Evolutionary conservation across 2,888 invertebrate species (phyloP).

Genomic region (Mesorhabditis spiculigera): DNA sequence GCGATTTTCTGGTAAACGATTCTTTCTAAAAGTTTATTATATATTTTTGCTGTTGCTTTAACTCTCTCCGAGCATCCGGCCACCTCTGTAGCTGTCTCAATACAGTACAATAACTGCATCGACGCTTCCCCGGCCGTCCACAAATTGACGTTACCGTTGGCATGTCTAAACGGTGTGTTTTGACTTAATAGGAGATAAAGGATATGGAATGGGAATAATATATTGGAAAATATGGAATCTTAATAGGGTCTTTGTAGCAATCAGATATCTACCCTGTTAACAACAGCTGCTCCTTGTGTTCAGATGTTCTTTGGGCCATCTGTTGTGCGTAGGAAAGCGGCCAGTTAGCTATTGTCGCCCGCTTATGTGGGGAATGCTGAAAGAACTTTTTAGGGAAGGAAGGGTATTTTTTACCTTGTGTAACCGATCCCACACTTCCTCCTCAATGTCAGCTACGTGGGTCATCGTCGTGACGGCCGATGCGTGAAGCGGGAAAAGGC

Average conservation of each 20-base stretch:
- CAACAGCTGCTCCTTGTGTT: conserved; percentile 3
- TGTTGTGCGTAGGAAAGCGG: background rate
- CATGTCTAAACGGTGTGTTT: background rate
- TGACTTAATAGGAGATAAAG: no score
- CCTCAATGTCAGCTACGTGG: conserved; percentile 5
- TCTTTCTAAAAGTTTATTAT: background rate
- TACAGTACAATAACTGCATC: background rate
- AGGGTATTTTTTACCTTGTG: background rate
- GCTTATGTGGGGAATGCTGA: background rate
- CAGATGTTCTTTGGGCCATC: background rate
- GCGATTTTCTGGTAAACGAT: background rate
- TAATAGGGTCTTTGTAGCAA: background rate
- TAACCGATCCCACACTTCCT: background rate
- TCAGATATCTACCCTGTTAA: conserved; percentile 2
- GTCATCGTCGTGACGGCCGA: conserved; percentile 72
- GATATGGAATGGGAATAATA: no score
- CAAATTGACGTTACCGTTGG: background rate
- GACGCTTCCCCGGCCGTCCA: background rate
- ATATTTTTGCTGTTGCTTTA: no score
- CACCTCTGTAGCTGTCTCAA: background rate
- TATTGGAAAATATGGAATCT: background rate
- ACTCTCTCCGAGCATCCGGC: conserved; percentile 6
- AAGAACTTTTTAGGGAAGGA: background rate
- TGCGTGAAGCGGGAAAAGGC: conserved; percentile 87
- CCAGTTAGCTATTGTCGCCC: background rate